phyloP scores from a whole-genome alignment of 2,113 vertebrate species.

The Tachuris rubrigastra region DNA sequence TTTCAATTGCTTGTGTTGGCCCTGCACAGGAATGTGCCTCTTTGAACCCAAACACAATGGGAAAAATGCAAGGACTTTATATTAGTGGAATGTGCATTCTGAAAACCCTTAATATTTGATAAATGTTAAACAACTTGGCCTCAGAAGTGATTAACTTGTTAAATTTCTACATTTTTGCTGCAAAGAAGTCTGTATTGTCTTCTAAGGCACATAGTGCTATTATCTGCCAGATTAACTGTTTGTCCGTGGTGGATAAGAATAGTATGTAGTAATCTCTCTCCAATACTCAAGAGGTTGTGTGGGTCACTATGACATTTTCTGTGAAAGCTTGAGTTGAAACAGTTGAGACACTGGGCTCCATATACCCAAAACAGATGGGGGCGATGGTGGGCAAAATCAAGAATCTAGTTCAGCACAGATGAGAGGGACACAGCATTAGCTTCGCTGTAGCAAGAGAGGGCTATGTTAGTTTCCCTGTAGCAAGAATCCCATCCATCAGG shows the following conservation, averaged over 20 bases:
- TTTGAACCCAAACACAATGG: background rate
- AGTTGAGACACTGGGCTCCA: background rate
- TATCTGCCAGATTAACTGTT: background rate
- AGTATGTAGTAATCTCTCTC: background rate
- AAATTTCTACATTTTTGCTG: background rate
- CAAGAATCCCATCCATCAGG: background rate
- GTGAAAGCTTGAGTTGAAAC: background rate
- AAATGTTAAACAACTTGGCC: background rate
- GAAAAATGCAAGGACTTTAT: background rate
- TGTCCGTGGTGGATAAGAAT: background rate
- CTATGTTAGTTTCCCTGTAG: background rate
- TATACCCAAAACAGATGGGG: background rate
- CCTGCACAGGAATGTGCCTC: background rate
- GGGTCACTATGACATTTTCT: background rate
- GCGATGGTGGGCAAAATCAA: background rate
- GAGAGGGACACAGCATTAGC: background rate
- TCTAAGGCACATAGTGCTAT: background rate
- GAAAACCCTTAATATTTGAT: background rate
- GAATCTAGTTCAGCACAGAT: background rate
- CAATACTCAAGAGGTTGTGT: fast-evolving
- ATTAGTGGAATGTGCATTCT: background rate
- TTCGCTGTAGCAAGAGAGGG: background rate
- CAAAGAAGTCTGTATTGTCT: background rate
- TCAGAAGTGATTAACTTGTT: background rate
- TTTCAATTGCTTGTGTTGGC: background rate